Conservation (phyloP, 2,888 invertebrate species). For the Sphecodes monilicornis region DNA sequence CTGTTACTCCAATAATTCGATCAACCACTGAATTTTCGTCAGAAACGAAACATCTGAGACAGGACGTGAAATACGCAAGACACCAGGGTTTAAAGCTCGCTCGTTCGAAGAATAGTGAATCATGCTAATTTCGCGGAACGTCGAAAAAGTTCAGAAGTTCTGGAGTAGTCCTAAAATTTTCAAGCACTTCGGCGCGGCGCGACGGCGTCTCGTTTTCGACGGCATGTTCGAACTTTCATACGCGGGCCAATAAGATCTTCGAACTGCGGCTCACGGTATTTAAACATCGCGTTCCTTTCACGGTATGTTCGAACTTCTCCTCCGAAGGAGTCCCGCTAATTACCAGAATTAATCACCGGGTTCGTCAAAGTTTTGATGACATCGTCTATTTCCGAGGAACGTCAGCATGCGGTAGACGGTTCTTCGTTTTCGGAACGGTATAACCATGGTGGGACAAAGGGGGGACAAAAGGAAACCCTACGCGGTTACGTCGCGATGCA, state of each 20-base stretch:
- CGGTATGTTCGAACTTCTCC: conserved; percentile 11
- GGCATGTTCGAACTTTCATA: background rate
- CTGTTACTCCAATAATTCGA: too few species aligned
- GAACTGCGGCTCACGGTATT: background rate
- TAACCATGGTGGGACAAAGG: background rate
- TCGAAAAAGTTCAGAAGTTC: background rate
- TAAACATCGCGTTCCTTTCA: background rate
- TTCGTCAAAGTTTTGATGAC: conserved; percentile 48
- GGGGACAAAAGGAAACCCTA: background rate
- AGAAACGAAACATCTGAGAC: too few species aligned
- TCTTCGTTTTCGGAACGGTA: background rate
- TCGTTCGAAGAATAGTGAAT: background rate
- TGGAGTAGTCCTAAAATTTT: background rate
- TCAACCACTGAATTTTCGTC: too few species aligned
- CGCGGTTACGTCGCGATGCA: background rate
- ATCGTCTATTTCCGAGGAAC: conserved; percentile 8
- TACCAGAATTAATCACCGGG: conserved; percentile 44
- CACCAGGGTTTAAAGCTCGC: background rate
- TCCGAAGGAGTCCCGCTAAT: conserved; percentile 23
- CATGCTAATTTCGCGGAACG: background rate
- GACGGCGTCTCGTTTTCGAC: background rate
- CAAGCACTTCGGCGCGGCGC: background rate
- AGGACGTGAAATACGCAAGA: background rate
- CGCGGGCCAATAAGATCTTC: background rate
- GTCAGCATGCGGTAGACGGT: background rate